Base-by-base conservation (phyloP, 2,888 invertebrate species). In the Diadromus collaris region DNA sequence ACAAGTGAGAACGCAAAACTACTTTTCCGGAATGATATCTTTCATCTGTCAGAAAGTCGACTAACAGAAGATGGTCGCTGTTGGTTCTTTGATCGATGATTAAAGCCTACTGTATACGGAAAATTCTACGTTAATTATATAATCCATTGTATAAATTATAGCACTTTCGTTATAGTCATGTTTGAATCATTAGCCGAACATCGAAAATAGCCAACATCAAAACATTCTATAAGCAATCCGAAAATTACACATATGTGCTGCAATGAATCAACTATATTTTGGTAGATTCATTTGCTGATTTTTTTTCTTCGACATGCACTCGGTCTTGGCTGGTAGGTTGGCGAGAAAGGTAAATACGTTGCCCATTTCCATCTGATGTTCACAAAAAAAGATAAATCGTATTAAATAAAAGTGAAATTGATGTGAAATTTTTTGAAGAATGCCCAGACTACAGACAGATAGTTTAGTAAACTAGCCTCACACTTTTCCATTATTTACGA, bases 321-420 rank as follows among this genome's bases (percentile, higher is more conserved):
- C 60, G 85, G 76, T 75, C 84, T 81, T 34, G 89, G 85, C 71
- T 80, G 86, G 87, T 95, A 95, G 0, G 95, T 95, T 41, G 95
- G 95, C 91, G 94, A 93, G 87, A 95, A 95, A 0, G 95, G 95
- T 2, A 95, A 86, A 80, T 94, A 93, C 24, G 93, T 92, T 0
- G 95, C 94, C 94, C 94, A 95, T 79, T 92, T 93, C 93, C 94
- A 94, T 41, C 95, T 95, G 89, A 72, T 69, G 74, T 78, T 76
- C 38, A 61, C 72, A 27, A 63, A 13, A 60, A 65, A 38, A 32
- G 19, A 64, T 56, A 56, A 69, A n/a, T 58, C 9, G 13, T 74
- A 73, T 44, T 38, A 72, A 27, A 56, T 34, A 41, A 69, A 68
- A 61, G 29, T 44, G 27, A 51, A 63, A 58, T 10, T 54, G 13